Evolutionary conservation across 2,888 invertebrate species (phyloP).

Genomic region (Hymenopus coronatus): DNA sequence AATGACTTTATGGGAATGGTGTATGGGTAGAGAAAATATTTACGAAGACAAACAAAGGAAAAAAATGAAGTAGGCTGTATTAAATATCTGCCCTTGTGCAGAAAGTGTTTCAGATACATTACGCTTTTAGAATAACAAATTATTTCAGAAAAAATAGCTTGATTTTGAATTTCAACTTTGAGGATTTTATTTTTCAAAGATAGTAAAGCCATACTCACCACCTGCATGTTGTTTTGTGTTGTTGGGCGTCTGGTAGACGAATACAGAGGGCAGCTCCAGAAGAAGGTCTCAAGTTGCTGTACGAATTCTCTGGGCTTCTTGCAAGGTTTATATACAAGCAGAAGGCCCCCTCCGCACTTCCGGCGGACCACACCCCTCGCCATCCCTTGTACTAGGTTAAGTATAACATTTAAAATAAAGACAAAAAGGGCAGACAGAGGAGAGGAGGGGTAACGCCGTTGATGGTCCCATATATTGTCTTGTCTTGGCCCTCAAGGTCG

Average conservation of each 20-base stretch:
- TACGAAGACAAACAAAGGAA: no score
- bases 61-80: no score
- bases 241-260: neutral
- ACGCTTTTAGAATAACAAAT: no score
- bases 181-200: no score
- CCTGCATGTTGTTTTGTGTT: neutral
- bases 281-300: neutral
- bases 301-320: neutral
- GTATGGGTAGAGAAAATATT: no score
- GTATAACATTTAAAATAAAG: constrained; percentile 1
- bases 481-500: neutral
- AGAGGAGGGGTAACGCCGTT: neutral
- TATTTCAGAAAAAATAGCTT: no score
- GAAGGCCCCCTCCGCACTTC: neutral
- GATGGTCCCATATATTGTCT: constrained; percentile 13
- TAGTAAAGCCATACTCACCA: neutral
- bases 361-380: neutral
- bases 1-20: no score
- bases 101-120: no score
- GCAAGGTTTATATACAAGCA: neutral
- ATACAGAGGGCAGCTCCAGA: neutral
- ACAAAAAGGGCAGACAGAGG: neutral
- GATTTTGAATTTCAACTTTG: no score
- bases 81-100: no score
- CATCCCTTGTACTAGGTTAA: constrained; percentile 14